Evolutionary conservation across 2,888 invertebrate species (phyloP).

Genomic region (Oegoconia quadripuncta): DNA sequence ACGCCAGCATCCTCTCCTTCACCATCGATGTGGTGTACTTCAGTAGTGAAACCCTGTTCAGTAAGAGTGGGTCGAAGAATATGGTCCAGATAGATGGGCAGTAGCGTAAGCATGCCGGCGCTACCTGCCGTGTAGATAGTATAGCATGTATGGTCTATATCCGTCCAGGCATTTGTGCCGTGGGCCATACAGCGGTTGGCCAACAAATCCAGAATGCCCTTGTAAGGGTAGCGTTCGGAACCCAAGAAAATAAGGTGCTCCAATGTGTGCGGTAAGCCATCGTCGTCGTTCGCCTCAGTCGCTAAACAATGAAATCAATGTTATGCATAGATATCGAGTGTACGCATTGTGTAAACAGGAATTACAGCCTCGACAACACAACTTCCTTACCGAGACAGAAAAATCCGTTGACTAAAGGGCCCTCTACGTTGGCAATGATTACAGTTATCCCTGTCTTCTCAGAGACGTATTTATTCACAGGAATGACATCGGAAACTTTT

Average conservation of each 20-base stretch:
- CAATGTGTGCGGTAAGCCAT: conserved; percentile 94
- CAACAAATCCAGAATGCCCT: conserved; percentile 91
- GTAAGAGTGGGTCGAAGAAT: conserved; percentile 90
- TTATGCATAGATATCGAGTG: neutral
- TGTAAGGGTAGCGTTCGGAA: conserved; percentile 92
- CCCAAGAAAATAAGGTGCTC: conserved; percentile 96
- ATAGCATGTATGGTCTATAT: conserved; percentile 92
- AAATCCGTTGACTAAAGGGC: conserved; percentile 93
- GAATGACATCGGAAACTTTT: conserved; percentile 85
- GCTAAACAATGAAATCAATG: conserved; percentile 67
- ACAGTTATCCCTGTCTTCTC: conserved; percentile 89
- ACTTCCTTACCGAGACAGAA: conserved; percentile 87
- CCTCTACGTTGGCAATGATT: conserved; percentile 91
- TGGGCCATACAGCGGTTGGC: conserved; percentile 94
- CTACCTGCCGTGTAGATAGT: conserved; percentile 91
- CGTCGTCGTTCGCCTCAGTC: conserved; percentile 94
- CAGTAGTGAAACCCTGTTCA: conserved; percentile 90
- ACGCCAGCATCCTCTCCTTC: conserved; percentile 95
- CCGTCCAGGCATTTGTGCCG: conserved; percentile 95
- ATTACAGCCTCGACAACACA: neutral
- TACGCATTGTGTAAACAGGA: too few relatives aligned
- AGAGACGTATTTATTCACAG: conserved; percentile 89
- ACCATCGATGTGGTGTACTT: conserved; percentile 94
- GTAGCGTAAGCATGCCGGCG: conserved; percentile 91
- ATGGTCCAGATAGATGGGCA: conserved; percentile 95